Evolutionary conservation across 2,888 invertebrate species (phyloP).

Genomic region (Caenorhabditis uteleia): DNA sequence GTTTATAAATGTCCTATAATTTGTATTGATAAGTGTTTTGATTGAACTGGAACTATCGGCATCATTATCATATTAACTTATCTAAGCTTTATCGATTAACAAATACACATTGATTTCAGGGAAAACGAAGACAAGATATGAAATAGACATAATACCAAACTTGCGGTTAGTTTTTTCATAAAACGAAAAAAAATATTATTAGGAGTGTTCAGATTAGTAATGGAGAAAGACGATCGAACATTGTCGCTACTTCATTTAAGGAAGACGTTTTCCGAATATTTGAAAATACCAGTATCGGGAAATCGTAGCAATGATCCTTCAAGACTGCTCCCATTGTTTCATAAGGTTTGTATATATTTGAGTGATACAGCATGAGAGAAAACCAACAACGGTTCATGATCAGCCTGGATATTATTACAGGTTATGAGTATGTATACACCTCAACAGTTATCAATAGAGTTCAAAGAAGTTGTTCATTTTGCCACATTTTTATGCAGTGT

Average conservation of each 20-base stretch:
- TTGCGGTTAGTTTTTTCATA: too few species aligned
- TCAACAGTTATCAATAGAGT: conserved; percentile 90
- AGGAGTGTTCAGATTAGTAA: too few species aligned
- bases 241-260: conserved; percentile 93
- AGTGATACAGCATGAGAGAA: not conserved
- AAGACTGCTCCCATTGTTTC: conserved; percentile 95
- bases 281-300: conserved; percentile 77
- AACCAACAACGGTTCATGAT: not conserved
- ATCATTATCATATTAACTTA: too few species aligned
- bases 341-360: conserved; percentile 47
- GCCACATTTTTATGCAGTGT: conserved; percentile 47
- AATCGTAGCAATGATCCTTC: conserved; percentile 83
- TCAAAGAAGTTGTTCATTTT: conserved; percentile 86
- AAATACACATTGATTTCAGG: too few species aligned
- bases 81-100: too few species aligned
- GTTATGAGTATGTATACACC: conserved; percentile 64
- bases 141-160: too few species aligned
- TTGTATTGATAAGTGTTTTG: too few species aligned
- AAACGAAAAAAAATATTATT: too few species aligned
- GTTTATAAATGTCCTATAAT: too few species aligned
- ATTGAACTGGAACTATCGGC: too few species aligned
- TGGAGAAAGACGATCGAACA: conserved; percentile 72
- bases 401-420: conserved; percentile 34
- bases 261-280: conserved; percentile 92
- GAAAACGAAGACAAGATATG: too few species aligned